A percentile compares a stretch with the other conserved stretches of the same genome.
Conservation (phyloP, 2,888 invertebrate species). For the Leptopilina syphax region DNA sequence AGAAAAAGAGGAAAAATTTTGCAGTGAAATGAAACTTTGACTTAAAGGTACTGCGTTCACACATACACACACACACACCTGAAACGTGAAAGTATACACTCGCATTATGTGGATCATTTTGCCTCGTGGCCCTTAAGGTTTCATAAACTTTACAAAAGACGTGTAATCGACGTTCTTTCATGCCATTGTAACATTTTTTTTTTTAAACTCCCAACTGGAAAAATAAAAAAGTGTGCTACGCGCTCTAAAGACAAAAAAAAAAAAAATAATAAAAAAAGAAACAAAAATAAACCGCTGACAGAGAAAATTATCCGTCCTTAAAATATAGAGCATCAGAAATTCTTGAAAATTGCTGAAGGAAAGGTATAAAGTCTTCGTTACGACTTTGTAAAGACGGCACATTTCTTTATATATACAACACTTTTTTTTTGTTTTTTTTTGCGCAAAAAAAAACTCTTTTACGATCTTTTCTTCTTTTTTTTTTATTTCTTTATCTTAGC, state of each 20-base stretch:
- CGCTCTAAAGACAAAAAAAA: neutral
- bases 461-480: slow-evolving; percentile 6
- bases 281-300: neutral
- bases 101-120: neutral
- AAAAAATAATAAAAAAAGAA: neutral
- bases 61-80: too few relatives aligned
- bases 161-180: neutral
- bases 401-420: neutral
- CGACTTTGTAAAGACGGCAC: slow-evolving; percentile 15
- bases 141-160: slow-evolving; percentile 1
- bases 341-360: slow-evolving; percentile 1
- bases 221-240: neutral
- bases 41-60: too few relatives aligned
- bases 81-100: too few relatives aligned
- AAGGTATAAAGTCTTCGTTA: slow-evolving; percentile 8
- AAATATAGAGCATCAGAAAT: neutral
- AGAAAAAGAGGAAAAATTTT: too few relatives aligned
- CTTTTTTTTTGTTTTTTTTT: neutral
- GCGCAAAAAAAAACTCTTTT: neutral
- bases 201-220: neutral
- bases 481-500: neutral
- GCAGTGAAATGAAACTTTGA: too few relatives aligned
- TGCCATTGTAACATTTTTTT: neutral
- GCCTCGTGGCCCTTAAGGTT: neutral
- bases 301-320: neutral